Evolutionary conservation across 35 echinoderm and acorn worm species (phyloP).

Genomic region (Heliocidaris tuberculata): DNA sequence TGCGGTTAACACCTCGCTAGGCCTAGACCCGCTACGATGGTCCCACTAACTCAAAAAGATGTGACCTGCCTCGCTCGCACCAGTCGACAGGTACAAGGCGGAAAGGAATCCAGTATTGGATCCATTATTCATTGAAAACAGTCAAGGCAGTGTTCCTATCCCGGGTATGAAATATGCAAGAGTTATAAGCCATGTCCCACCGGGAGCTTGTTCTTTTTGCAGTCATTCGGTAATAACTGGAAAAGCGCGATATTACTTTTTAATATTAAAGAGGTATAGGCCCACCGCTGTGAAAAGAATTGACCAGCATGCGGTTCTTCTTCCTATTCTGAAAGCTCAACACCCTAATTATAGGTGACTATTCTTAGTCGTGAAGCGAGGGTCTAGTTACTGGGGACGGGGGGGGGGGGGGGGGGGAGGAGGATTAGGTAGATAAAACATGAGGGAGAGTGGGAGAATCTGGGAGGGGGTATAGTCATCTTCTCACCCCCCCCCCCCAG

Average conservation of each 20-base stretch:
- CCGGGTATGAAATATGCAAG: background rate
- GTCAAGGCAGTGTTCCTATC: background rate
- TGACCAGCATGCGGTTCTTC: background rate
- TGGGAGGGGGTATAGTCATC: background rate
- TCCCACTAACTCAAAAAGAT: background rate
- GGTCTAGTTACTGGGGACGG: too few species aligned
- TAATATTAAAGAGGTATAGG: background rate
- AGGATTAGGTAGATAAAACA: too few species aligned
- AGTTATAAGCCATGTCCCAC: background rate
- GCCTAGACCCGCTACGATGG: background rate
- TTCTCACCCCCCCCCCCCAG: background rate
- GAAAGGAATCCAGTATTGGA: background rate
- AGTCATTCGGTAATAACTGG: background rate
- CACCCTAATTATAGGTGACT: background rate
- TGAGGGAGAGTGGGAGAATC: background rate
- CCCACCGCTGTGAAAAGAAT: background rate
- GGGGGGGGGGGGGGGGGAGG: too few species aligned
- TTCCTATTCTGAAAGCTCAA: background rate
- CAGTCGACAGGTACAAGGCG: background rate
- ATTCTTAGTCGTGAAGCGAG: background rate
- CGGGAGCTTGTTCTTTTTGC: background rate
- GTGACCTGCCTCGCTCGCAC: background rate
- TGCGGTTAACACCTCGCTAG: background rate
- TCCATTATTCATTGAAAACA: slow-evolving; percentile 5
- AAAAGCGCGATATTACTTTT: background rate